phyloP scores from a whole-genome alignment of 2,797 vertebrate species.

The Myotis planiceps region DNA sequence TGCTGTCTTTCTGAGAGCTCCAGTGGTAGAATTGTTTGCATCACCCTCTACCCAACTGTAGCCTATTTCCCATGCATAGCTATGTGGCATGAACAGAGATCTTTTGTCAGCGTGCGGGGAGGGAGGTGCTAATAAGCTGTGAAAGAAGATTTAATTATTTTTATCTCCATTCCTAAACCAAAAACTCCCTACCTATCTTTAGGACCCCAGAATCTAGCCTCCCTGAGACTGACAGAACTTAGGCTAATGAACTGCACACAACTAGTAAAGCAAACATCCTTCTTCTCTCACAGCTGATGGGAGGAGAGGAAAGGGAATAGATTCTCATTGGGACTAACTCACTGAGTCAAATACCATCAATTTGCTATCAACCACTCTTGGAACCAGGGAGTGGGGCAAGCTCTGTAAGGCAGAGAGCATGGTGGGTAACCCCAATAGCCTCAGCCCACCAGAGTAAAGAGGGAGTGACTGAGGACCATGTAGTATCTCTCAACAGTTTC shows the following conservation, averaged over 20 bases:
- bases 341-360: background rate
- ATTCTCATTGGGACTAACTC: background rate
- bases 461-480: no score
- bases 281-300: background rate
- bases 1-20: background rate
- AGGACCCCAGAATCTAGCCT: background rate
- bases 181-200: background rate
- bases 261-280: background rate
- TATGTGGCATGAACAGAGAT: background rate
- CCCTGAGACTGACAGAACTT: background rate
- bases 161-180: background rate
- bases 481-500: background rate
- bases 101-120: background rate
- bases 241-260: background rate
- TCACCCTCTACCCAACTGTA: background rate
- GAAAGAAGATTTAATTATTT: background rate
- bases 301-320: background rate
- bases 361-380: background rate
- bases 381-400: background rate
- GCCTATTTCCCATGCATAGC: background rate
- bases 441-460: background rate
- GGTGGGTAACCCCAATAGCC: background rate
- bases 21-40: background rate
- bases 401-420: background rate
- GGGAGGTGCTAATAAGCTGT: background rate